Evolutionary conservation across 2,113 vertebrate species (phyloP), one percentile per base, ranked within the genome.

Genomic region (Hirundichthys speculiger): DNA sequence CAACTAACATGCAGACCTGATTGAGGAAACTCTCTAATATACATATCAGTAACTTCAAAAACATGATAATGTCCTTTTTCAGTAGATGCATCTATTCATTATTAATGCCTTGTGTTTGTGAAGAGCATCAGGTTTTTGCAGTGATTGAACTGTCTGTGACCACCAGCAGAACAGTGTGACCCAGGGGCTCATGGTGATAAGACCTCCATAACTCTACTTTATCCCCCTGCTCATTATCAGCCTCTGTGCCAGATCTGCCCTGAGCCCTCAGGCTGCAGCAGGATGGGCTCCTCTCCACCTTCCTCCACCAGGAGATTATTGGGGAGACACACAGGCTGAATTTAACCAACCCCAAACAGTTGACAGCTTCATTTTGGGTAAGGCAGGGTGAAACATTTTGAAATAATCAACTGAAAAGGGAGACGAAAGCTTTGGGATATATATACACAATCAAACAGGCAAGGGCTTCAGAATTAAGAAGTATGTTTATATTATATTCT

Each of bases 151-250:
- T 48, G 64, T 51, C 56, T 39, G 45, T 85, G 86, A 77, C 86
- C 82, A 91, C 86, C 82, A 87, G 74, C 80, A 78, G 67, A 64
- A 74, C 77, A 14, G 53, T 71, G 70, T 88, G 85, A 90, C 88
- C 88, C 56, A 22, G 69, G 74, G 87, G 86, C 83, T 85, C 75
- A 62, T 68, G 78, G 88, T 85, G 87, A 88, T 88, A 91, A 90
- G 88, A 90, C 87, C 88, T 74, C 79, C 76, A 87, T 91, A 91
- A 90, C 81, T 89, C 88, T 86, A 82, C 87, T 88, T 91, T 82
- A 91, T 90, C 90, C 90, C 84, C 39, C 85, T 76, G 84, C 87
- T 89, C 87, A 90, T 91, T 89, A 90, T 90, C 86, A 89, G 67
- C 75, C 74, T 77, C 75, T 38, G 57, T 78, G 82, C 81, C 61